Percentiles rank a stretch among this genome's conserved stretches.
These are phyloP conservation scores for Goniozus legneri DNA, from an alignment of 1,140 invertebrate genomes.

Conservation along the genomic window DNA sequence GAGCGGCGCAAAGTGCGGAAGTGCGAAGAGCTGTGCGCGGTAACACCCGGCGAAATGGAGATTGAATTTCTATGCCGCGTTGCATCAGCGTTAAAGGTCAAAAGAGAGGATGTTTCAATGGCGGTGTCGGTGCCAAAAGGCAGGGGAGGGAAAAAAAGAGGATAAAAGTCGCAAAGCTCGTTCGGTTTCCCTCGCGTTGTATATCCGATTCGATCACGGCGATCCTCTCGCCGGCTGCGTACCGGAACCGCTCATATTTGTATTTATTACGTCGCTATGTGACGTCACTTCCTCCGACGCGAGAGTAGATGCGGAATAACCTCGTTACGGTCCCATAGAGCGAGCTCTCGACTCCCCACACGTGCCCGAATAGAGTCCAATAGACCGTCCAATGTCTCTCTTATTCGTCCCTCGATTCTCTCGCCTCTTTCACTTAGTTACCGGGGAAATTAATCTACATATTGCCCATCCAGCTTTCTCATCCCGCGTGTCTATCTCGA, in stretches of 20 bases:
- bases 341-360: constrained; percentile 7
- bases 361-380: constrained; percentile 13
- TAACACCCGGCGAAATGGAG: no score
- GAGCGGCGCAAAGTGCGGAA: no score
- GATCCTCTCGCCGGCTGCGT: constrained; percentile 17
- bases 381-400: background rate
- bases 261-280: constrained; percentile 35
- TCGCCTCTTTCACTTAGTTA: constrained; percentile 9
- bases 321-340: constrained; percentile 31
- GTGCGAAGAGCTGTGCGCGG: no score
- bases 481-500: no score
- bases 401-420: constrained; percentile 9
- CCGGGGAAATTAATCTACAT: no score
- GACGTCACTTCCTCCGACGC: constrained; percentile 33
- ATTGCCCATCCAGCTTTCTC: background rate
- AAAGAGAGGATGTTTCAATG: background rate
- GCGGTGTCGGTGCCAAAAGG: background rate
- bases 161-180: background rate
- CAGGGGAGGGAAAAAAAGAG: background rate
- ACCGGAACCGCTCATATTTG: constrained; percentile 33
- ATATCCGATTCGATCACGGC: constrained; percentile 24
- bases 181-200: background rate
- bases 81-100: background rate
- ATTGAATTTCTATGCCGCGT: no score
- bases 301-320: constrained; percentile 32